Percentiles rank a stretch among this genome's conserved stretches.
Evolutionary conservation across 1,140 invertebrate genomes (phyloP).

Genomic region (Brachionus rubens): DNA sequence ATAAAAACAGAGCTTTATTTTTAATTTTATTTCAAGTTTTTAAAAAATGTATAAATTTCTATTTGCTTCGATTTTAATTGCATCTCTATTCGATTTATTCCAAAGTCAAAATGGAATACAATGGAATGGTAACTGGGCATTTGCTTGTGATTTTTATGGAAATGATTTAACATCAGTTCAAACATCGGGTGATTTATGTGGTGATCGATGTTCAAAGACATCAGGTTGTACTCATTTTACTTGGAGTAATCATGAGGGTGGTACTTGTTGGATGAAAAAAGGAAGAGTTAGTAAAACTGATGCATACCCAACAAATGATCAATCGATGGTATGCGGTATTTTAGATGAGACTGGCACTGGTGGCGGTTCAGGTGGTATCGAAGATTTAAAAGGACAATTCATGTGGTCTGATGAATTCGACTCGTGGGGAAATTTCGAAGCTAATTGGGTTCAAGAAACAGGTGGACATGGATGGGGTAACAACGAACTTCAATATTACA

Average conservation of each 20-base stretch:
- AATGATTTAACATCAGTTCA: not conserved
- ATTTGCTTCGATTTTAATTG: too few species aligned
- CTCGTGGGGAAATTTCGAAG: not conserved
- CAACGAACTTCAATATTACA: conserved; percentile 46
- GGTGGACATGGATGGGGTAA: conserved; percentile 47
- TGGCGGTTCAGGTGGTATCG: not conserved
- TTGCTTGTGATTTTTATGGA: conserved; percentile 8
- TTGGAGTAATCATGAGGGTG: conserved; percentile 21
- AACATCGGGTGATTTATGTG: not conserved
- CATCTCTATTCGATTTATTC: too few species aligned
- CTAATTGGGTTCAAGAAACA: conserved; percentile 47
- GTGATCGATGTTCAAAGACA: conserved; percentile 21
- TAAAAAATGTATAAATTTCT: too few species aligned
- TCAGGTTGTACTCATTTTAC: conserved; percentile 47
- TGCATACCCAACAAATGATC: conserved; percentile 21
- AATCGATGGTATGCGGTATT: conserved; percentile 47
- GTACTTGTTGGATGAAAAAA: conserved; percentile 47
- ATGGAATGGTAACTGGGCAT: conserved; percentile 29
- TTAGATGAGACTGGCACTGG: too few species aligned
- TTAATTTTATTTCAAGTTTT: too few species aligned
- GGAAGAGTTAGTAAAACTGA: conserved; percentile 25
- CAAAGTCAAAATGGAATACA: too few species aligned
- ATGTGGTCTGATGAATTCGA: conserved; percentile 48
- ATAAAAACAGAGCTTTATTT: too few species aligned
- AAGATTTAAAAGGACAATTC: conserved; percentile 35